Conservation (phyloP, 2,888 invertebrate genomes). For the Venusia cambrica region DNA sequence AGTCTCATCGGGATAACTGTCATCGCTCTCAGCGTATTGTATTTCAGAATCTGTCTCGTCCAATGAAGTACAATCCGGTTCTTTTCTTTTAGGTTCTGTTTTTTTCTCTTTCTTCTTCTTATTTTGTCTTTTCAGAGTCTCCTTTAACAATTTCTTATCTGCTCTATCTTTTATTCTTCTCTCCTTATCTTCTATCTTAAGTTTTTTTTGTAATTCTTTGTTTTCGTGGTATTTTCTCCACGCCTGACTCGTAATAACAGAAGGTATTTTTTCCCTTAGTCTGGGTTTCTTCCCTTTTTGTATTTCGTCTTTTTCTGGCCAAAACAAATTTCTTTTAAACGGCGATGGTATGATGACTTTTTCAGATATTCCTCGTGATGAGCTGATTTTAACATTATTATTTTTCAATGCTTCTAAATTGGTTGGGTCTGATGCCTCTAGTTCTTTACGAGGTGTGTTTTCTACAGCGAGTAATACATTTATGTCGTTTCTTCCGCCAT, state of each 20-base stretch:
- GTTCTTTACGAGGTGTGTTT: too few species aligned
- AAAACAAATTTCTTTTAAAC: constrained; percentile 22
- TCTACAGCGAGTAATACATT: too few species aligned
- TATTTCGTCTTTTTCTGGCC: constrained; percentile 16
- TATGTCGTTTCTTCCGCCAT: neutral
- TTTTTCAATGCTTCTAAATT: too few species aligned
- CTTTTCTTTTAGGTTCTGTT: neutral
- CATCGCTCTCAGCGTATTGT: constrained; percentile 4
- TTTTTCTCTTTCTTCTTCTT: constrained; percentile 2
- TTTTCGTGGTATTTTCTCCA: constrained; percentile 19
- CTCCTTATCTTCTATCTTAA: constrained; percentile 14
- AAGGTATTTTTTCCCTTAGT: constrained; percentile 20
- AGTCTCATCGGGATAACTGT: too few species aligned
- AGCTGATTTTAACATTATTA: too few species aligned
- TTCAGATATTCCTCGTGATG: too few species aligned
- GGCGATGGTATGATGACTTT: constrained; percentile 13
- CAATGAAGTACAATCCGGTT: neutral
- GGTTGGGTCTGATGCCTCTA: too few species aligned
- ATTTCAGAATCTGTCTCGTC: constrained; percentile 6
- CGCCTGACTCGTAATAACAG: constrained; percentile 19
- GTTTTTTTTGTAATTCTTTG: constrained; percentile 23
- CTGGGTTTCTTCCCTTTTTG: constrained; percentile 16
- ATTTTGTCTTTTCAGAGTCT: constrained; percentile 2
- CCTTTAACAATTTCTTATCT: constrained; percentile 2
- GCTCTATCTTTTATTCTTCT: constrained; percentile 11